Conservation (phyloP, 2,797 vertebrate genomes). For the Urosaurus nigricauda region DNA sequence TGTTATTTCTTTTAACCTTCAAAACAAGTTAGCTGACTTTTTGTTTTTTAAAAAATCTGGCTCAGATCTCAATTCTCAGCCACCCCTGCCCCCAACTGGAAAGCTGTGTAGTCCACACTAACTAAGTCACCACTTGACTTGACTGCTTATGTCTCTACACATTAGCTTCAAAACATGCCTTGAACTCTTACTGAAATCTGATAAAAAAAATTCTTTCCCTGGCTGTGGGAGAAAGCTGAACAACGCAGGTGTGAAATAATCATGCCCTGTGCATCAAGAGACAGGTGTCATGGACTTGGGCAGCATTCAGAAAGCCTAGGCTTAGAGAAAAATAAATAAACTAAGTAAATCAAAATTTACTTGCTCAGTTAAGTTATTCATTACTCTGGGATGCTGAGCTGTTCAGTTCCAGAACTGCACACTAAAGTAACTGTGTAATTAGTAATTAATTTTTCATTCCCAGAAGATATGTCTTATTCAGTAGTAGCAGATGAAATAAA, state of each 20-base stretch:
- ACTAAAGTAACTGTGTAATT: slow-evolving; percentile 74
- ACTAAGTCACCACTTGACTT: slow-evolving; percentile 62
- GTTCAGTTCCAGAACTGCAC: slow-evolving; percentile 56
- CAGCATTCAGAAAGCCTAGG: slow-evolving; percentile 60
- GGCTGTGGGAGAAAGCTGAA: slow-evolving; percentile 66
- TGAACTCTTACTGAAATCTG: slow-evolving; percentile 69
- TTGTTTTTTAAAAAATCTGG: slow-evolving; percentile 23
- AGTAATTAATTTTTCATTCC: slow-evolving; percentile 73
- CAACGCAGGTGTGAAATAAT: slow-evolving; percentile 73
- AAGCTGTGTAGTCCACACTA: slow-evolving; percentile 53
- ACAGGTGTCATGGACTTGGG: slow-evolving; percentile 57
- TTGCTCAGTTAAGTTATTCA: slow-evolving; percentile 60
- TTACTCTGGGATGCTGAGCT: slow-evolving; percentile 55
- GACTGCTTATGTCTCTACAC: slow-evolving; percentile 65
- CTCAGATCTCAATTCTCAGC: background rate
- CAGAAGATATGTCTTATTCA: slow-evolving; percentile 60
- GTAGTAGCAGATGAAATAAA: slow-evolving; percentile 39
- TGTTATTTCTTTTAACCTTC: slow-evolving; percentile 8
- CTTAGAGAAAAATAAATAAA: slow-evolving; percentile 56
- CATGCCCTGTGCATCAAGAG: slow-evolving; percentile 56
- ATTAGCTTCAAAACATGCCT: slow-evolving; percentile 60
- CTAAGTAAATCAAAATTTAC: slow-evolving; percentile 18
- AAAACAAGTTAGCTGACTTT: slow-evolving; percentile 11
- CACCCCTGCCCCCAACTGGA: slow-evolving; percentile 40
- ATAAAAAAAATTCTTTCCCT: slow-evolving; percentile 37